Conservation (phyloP, 2,888 invertebrate genomes). For the Itoplectis maculator region DNA sequence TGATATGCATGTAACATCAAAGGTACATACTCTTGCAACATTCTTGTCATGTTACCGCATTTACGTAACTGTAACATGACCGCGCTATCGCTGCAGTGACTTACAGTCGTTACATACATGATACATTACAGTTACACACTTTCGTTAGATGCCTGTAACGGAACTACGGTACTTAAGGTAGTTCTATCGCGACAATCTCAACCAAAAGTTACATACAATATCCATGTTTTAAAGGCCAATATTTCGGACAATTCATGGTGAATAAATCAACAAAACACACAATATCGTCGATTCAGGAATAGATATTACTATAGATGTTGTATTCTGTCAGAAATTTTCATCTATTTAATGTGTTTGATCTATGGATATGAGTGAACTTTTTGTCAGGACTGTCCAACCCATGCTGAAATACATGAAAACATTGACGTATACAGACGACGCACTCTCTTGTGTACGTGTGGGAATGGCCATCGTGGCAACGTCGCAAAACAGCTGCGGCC, state of each 20-base stretch:
- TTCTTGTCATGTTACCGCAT: too few relatives aligned
- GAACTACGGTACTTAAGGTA: constrained; percentile 10
- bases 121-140: too few relatives aligned
- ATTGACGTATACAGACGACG: constrained; percentile 2
- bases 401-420: neutral
- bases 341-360: neutral
- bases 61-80: too few relatives aligned
- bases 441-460: constrained; percentile 4
- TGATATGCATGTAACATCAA: too few relatives aligned
- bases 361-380: neutral
- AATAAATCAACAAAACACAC: neutral
- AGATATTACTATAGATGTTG: neutral
- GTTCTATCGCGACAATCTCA: constrained; percentile 30
- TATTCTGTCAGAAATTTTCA: too few relatives aligned
- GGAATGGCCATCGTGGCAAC: constrained; percentile 32
- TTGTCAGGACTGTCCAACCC: neutral
- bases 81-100: too few relatives aligned
- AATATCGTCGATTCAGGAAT: neutral
- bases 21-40: too few relatives aligned
- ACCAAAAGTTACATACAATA: constrained; percentile 38
- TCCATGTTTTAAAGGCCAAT: constrained; percentile 18
- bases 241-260: neutral
- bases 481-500: constrained; percentile 21
- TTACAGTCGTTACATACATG: too few relatives aligned
- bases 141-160: too few relatives aligned